A percentile compares a stretch with the other conserved stretches of the same genome.
These are phyloP conservation scores for Oconnorella tubifera DNA, from an alignment of 2,888 invertebrate genomes.

Conservation along the genomic window DNA sequence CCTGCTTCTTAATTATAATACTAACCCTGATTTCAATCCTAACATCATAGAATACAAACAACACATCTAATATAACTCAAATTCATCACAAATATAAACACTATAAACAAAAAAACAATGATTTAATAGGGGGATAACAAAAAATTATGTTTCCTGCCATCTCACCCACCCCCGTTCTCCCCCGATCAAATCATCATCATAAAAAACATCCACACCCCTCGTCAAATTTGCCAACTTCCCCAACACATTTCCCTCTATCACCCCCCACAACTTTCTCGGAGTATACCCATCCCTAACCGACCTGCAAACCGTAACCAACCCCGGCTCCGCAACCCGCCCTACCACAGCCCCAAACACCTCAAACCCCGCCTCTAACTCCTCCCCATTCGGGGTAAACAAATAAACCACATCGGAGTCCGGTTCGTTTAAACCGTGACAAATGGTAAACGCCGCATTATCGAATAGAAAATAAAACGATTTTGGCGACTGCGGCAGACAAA, in stretches of 20 bases:
- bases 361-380: constrained; percentile 1
- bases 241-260: constrained; percentile 43
- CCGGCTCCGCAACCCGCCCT: not conserved
- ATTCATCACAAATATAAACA: too few relatives aligned
- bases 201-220: constrained; percentile 42
- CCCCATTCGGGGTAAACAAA: constrained; percentile 4
- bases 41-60: too few relatives aligned
- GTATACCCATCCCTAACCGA: constrained; percentile 50
- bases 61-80: too few relatives aligned
- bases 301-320: constrained; percentile 43
- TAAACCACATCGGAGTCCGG: constrained; percentile 13
- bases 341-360: not conserved
- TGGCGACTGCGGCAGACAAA: constrained; percentile 14
- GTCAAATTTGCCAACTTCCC: constrained; percentile 37
- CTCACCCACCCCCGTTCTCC: constrained; percentile 42
- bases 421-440: constrained; percentile 18
- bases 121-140: too few relatives aligned
- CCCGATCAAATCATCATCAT: constrained; percentile 43
- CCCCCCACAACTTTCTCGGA: constrained; percentile 40
- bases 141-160: too few relatives aligned
- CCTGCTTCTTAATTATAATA: too few relatives aligned
- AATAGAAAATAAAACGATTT: constrained; percentile 10
- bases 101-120: too few relatives aligned
- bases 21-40: too few relatives aligned
- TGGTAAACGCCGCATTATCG: not conserved